A percentile compares a stretch with the other conserved stretches of the same genome.
Evolutionary conservation across 53 echinoderm and acorn worm genomes (phyloP).

Genomic region (Pentamera pediparva): DNA sequence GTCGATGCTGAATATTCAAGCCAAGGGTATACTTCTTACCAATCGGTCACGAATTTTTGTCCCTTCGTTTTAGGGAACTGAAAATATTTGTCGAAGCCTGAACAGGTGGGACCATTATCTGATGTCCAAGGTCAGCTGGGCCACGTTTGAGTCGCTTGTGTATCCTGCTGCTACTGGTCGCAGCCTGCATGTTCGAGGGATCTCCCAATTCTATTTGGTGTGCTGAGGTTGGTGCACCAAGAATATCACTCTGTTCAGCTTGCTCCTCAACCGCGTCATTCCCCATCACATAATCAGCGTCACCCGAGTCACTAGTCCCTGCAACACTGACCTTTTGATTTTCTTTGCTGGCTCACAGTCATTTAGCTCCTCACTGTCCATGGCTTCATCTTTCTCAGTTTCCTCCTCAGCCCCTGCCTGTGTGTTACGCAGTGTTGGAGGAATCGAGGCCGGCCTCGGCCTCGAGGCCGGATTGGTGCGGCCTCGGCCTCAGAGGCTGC

Average conservation of each 20-base stretch:
- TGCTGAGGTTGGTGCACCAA: neutral
- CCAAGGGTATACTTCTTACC: slow-evolving; percentile 10
- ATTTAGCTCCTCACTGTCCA: neutral
- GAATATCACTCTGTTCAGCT: slow-evolving; percentile 17
- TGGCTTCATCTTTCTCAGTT: neutral
- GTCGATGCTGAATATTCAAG: slow-evolving; percentile 23
- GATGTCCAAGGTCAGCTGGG: slow-evolving; percentile 12
- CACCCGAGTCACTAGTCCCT: neutral
- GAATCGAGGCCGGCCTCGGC: too few relatives aligned
- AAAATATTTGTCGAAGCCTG: slow-evolving; percentile 6
- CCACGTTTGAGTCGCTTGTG: neutral
- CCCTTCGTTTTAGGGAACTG: neutral
- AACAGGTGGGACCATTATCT: slow-evolving; percentile 9
- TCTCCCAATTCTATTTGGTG: neutral
- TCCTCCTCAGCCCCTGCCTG: neutral
- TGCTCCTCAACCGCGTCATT: neutral
- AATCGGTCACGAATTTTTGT: slow-evolving; percentile 16
- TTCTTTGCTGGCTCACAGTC: neutral
- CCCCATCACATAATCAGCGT: neutral
- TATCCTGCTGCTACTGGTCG: neutral
- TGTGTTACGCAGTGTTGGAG: too few relatives aligned
- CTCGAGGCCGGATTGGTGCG: too few relatives aligned
- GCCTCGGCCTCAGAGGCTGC: too few relatives aligned
- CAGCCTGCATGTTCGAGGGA: neutral
- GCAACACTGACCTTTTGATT: neutral